Conservation (phyloP, 1,140 invertebrate species). For the Philopotamus ludificatus region DNA sequence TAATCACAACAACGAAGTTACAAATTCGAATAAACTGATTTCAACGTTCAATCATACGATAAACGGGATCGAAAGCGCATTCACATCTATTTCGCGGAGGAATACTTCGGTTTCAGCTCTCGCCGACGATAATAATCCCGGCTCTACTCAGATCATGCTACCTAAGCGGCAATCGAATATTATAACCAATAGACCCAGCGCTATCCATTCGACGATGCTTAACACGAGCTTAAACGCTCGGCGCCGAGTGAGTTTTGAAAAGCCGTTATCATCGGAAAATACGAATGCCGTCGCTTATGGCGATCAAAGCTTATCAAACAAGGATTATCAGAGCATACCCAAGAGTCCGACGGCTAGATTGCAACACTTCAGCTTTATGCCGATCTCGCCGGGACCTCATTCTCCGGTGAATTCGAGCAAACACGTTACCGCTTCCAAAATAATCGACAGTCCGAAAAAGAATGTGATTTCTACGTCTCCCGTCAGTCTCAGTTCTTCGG, state of each 20-base stretch:
- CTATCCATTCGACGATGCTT: slow-evolving; percentile 42
- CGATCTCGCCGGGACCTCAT: slow-evolving; percentile 73
- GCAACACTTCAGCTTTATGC: slow-evolving; percentile 80
- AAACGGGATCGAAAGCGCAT: slow-evolving; percentile 43
- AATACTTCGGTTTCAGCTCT: slow-evolving; percentile 23
- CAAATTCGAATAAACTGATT: no score
- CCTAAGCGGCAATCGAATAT: slow-evolving; percentile 21
- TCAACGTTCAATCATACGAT: slow-evolving; percentile 28
- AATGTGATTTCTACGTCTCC: slow-evolving; percentile 51
- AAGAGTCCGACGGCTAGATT: slow-evolving; percentile 63
- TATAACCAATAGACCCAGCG: slow-evolving; percentile 1
- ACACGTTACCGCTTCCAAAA: slow-evolving; percentile 49
- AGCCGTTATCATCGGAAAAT: slow-evolving; percentile 45
- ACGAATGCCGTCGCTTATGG: slow-evolving; percentile 42
- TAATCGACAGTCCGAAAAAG: slow-evolving; percentile 50
- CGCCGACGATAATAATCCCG: no score
- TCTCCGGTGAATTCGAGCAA: slow-evolving; percentile 56
- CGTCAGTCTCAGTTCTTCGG: slow-evolving; percentile 50
- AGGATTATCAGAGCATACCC: slow-evolving; percentile 48
- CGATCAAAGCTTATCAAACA: not conserved
- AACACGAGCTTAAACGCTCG: slow-evolving; percentile 45
- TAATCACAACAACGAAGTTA: no score
- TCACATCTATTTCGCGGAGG: slow-evolving; percentile 17
- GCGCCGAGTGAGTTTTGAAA: slow-evolving; percentile 64
- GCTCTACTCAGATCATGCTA: slow-evolving; percentile 27